phyloP scores from a whole-genome alignment of 2,113 vertebrate genomes.

The Conger conger region DNA sequence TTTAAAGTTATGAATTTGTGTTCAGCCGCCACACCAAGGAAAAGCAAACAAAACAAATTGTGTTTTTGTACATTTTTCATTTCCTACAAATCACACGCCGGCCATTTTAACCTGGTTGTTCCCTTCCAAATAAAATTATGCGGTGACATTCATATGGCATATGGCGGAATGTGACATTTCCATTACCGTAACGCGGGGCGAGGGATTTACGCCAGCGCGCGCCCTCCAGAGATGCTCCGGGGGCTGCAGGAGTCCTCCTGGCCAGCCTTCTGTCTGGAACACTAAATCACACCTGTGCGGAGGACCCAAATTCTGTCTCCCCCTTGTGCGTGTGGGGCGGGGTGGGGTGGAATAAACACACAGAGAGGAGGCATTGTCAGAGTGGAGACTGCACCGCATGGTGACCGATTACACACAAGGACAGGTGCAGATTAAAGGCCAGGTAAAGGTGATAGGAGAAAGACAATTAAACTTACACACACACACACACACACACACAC shows the following conservation, averaged over 20 bases:
- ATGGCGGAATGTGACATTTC: not conserved
- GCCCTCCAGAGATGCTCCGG: not conserved
- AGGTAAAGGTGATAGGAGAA: not conserved
- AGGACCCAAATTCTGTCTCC: not conserved
- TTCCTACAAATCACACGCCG: not conserved
- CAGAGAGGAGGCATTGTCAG: not conserved
- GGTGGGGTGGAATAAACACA: too few relatives aligned
- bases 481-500: too few relatives aligned
- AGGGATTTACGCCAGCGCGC: not conserved
- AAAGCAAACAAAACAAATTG: too few relatives aligned
- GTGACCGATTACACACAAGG: not conserved
- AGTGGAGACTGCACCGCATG: not conserved
- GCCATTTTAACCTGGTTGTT: not conserved
- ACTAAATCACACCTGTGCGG: not conserved
- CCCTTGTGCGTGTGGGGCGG: not conserved
- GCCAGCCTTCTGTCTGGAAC: not conserved
- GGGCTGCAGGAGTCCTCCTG: not conserved
- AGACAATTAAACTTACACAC: not conserved
- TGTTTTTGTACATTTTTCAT: too few relatives aligned
- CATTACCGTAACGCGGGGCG: not conserved
- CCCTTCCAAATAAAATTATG: not conserved
- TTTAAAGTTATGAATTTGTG: too few relatives aligned
- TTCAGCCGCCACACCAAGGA: too few relatives aligned
- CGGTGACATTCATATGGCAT: not conserved
- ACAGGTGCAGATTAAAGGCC: not conserved